Percentiles rank a stretch among this genome's conserved stretches.
These are phyloP conservation scores for Gopherus flavomarginatus DNA, from an alignment of 2,113 vertebrate species.

Conservation along the genomic window DNA sequence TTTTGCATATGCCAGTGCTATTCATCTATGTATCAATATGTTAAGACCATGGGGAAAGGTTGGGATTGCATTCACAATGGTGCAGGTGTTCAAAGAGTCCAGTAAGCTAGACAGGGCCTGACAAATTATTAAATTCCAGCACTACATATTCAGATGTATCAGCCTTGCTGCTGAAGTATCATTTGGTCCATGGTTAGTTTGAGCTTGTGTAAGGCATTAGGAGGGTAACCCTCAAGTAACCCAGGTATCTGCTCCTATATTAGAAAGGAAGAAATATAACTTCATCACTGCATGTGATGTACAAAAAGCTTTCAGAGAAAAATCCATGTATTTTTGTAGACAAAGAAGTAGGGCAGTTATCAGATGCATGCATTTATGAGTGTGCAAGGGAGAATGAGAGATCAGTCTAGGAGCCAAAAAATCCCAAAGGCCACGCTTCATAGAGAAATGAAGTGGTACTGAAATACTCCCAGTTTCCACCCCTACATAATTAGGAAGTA, in stretches of 20 bases:
- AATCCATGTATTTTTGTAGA: neutral
- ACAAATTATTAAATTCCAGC: neutral
- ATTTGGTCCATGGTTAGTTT: neutral
- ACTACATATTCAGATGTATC: neutral
- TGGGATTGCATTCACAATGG: neutral
- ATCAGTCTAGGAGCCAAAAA: neutral
- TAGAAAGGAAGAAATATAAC: neutral
- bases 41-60: neutral
- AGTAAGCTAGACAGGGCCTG: neutral
- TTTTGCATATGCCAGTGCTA: neutral
- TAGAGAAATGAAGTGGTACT: neutral
- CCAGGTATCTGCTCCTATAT: neutral
- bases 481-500: neutral
- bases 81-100: neutral
- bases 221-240: neutral
- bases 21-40: neutral
- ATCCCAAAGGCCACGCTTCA: rapidly evolving
- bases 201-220: neutral
- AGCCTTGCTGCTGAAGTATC: neutral
- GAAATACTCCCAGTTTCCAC: neutral
- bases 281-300: neutral
- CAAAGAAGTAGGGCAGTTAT: neutral
- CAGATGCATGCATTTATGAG: neutral
- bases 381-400: neutral
- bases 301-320: neutral